Conservation (phyloP, 2,888 invertebrate species). For the Drosophila koepferae region DNA sequence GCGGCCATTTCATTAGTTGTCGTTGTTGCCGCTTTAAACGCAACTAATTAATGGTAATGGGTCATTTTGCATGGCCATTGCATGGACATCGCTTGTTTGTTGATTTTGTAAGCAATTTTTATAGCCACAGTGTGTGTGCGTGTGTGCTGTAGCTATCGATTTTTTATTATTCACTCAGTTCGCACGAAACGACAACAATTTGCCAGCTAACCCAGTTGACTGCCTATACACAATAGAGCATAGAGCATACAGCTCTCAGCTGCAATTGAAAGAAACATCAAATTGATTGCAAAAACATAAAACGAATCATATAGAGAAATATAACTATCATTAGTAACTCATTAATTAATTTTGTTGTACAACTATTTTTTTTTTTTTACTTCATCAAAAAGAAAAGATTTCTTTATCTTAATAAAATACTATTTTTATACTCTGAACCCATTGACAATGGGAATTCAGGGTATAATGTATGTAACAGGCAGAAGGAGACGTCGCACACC, state of each 20-base stretch:
- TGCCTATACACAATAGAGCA: neutral
- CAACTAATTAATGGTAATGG: slow-evolving; percentile 79
- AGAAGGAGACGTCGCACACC: too few species aligned
- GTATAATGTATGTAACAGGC: too few species aligned
- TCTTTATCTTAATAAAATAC: too few species aligned
- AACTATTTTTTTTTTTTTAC: too few species aligned
- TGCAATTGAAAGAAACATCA: neutral
- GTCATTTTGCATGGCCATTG: slow-evolving; percentile 80
- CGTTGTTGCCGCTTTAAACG: slow-evolving; percentile 64
- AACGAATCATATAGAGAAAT: neutral
- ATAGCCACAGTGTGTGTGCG: slow-evolving; percentile 20
- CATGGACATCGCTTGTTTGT: slow-evolving; percentile 72
- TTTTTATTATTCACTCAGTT: slow-evolving; percentile 48
- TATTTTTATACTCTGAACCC: too few species aligned
- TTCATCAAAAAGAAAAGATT: too few species aligned
- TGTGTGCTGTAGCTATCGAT: slow-evolving; percentile 54
- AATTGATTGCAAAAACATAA: neutral
- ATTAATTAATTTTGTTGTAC: too few species aligned
- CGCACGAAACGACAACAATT: slow-evolving; percentile 45
- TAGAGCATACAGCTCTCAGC: neutral
- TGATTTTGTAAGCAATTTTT: slow-evolving; percentile 76
- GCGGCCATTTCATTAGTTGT: slow-evolving; percentile 68
- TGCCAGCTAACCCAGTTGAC: slow-evolving; percentile 29
- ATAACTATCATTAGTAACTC: too few species aligned
- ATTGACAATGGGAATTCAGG: too few species aligned